These are phyloP conservation scores for Epizoanthus fatuus DNA, from an alignment of 92 coral and sea anemone genomes.

Conservation along the genomic window DNA sequence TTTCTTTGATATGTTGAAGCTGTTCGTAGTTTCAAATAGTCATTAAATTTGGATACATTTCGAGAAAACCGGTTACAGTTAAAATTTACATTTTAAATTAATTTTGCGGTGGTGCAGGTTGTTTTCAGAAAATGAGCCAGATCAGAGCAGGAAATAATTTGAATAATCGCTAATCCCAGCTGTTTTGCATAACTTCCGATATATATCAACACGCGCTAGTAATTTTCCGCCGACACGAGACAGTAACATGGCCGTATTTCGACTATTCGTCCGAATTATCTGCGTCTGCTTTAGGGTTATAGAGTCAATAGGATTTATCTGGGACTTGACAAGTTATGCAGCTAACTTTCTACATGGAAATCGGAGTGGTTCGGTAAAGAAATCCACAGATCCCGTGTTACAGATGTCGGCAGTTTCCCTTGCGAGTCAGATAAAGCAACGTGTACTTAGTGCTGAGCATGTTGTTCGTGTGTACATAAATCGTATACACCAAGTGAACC, in stretches of 20 bases:
- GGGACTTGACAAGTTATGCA: constrained; percentile 63
- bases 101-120: too few species aligned
- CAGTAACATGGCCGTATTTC: constrained; percentile 64
- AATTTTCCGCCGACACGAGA: too few species aligned
- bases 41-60: too few species aligned
- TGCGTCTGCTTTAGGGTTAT: constrained; percentile 60
- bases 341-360: constrained; percentile 64
- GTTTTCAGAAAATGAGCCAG: too few species aligned
- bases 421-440: constrained; percentile 65
- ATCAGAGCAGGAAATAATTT: too few species aligned
- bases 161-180: too few species aligned
- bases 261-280: constrained; percentile 48
- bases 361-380: constrained; percentile 45
- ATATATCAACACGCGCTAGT: too few species aligned
- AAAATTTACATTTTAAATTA: too few species aligned
- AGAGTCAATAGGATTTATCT: constrained; percentile 65
- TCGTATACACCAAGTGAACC: constrained; percentile 81
- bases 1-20: too few species aligned
- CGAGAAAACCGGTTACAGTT: too few species aligned
- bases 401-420: constrained; percentile 61
- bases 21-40: too few species aligned
- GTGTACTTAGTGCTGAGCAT: constrained; percentile 56
- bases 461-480: constrained; percentile 62
- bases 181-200: too few species aligned
- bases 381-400: constrained; percentile 61